phyloP scores from a whole-genome alignment of 1,140 invertebrate species.

The Drosophila subobscura region DNA sequence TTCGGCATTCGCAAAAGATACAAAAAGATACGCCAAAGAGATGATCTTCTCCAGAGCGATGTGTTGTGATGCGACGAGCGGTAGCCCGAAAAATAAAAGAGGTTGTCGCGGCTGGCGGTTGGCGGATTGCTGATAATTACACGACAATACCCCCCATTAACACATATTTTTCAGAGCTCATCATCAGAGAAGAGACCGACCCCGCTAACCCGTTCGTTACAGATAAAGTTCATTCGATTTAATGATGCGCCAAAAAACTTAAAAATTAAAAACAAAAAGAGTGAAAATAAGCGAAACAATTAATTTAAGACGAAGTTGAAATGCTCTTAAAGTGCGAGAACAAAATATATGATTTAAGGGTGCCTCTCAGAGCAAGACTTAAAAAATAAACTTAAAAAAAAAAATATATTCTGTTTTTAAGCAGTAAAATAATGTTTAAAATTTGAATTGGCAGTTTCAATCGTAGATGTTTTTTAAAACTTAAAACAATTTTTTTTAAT shows the following conservation, averaged over 20 bases:
- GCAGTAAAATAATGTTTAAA: too few relatives aligned
- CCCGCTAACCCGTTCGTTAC: slow-evolving; percentile 43
- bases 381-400: slow-evolving; percentile 3
- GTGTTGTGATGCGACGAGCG: slow-evolving; percentile 15
- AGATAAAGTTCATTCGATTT: slow-evolving; percentile 80
- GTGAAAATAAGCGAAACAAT: too few relatives aligned
- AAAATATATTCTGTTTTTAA: too few relatives aligned
- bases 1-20: slow-evolving; percentile 11
- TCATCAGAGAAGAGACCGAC: slow-evolving; percentile 40
- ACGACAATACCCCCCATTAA: slow-evolving; percentile 81
- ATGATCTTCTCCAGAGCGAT: slow-evolving; percentile 7
- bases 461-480: too few relatives aligned
- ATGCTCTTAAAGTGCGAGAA: not conserved
- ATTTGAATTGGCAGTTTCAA: too few relatives aligned
- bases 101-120: slow-evolving; percentile 8
- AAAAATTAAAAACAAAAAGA: slow-evolving; percentile 42
- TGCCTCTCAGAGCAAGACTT: too few relatives aligned
- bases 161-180: slow-evolving; percentile 74
- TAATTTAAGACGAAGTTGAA: too few relatives aligned
- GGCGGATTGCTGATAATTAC: slow-evolving; percentile 65
- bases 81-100: slow-evolving; percentile 35
- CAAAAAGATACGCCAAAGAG: slow-evolving; percentile 21
- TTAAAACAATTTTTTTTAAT: too few relatives aligned
- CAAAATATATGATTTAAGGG: too few relatives aligned
- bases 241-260: slow-evolving; percentile 69